These are phyloP conservation scores for Caranx melampygus DNA, from an alignment of 2,113 vertebrate species.

Conservation along the genomic window DNA sequence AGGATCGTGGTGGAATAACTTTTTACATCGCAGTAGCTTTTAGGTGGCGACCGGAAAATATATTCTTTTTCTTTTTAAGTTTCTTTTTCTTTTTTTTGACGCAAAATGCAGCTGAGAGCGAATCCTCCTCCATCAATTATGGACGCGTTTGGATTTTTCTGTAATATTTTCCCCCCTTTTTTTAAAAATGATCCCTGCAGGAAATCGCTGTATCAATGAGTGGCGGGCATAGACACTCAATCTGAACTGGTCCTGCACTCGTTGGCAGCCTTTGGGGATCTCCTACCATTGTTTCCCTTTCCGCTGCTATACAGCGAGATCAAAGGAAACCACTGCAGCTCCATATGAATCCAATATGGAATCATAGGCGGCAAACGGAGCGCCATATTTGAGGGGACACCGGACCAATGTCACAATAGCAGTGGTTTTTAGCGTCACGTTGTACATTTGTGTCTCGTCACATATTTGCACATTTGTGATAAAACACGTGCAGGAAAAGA, in stretches of 20 bases:
- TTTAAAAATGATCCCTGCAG: neutral
- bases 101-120: neutral
- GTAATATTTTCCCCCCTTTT: neutral
- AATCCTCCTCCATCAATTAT: neutral
- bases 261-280: constrained; percentile 67
- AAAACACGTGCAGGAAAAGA: neutral
- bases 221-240: constrained; percentile 13
- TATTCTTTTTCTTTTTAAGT: neutral
- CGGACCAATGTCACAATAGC: constrained; percentile 19
- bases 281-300: constrained; percentile 59
- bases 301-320: constrained; percentile 51
- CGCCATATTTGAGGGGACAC: constrained; percentile 51
- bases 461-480: constrained; percentile 21
- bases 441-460: neutral
- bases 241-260: constrained; percentile 43
- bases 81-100: neutral
- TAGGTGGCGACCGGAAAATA: neutral
- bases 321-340: constrained; percentile 62
- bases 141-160: constrained; percentile 27
- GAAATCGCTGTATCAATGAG: neutral
- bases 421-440: neutral
- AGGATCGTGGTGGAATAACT: constrained; percentile 46
- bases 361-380: constrained; percentile 36
- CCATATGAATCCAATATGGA: constrained; percentile 53
- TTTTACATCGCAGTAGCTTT: neutral